Evolutionary conservation across 1,140 invertebrate genomes (phyloP).

Genomic region (Procambarus clarkii): DNA sequence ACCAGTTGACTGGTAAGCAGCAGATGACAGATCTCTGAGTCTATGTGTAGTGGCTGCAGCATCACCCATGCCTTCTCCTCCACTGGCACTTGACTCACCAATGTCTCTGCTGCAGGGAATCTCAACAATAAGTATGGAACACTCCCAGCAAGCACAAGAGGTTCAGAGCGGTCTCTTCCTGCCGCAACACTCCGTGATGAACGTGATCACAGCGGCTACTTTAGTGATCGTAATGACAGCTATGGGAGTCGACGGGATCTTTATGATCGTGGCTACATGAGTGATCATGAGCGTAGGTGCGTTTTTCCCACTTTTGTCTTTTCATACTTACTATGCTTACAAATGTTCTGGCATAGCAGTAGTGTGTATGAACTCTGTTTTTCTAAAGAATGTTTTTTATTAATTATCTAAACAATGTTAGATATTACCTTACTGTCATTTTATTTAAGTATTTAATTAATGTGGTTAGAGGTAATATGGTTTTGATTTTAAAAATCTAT

Average conservation of each 20-base stretch:
- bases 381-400: too few relatives aligned
- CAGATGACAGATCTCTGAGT: constrained; percentile 4
- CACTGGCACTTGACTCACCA: background rate
- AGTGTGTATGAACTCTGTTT: too few relatives aligned
- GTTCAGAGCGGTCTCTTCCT: constrained; percentile 66
- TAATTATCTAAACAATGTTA: too few relatives aligned
- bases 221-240: constrained; percentile 85
- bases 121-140: constrained; percentile 60
- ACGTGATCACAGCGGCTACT: constrained; percentile 80
- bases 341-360: too few relatives aligned
- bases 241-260: constrained; percentile 79
- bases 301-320: constrained; percentile 73
- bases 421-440: too few relatives aligned
- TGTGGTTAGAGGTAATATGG: too few relatives aligned
- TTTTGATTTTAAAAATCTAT: too few relatives aligned
- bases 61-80: background rate
- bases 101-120: constrained; percentile 41
- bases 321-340: background rate
- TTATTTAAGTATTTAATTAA: too few relatives aligned
- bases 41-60: constrained; percentile 23
- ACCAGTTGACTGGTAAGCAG: constrained; percentile 26
- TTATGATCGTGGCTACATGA: constrained; percentile 72
- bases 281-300: constrained; percentile 71
- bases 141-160: constrained; percentile 52
- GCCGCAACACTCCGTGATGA: constrained; percentile 61